phyloP scores from a whole-genome alignment of 2,888 invertebrate genomes.

The Griposia aprilina region DNA sequence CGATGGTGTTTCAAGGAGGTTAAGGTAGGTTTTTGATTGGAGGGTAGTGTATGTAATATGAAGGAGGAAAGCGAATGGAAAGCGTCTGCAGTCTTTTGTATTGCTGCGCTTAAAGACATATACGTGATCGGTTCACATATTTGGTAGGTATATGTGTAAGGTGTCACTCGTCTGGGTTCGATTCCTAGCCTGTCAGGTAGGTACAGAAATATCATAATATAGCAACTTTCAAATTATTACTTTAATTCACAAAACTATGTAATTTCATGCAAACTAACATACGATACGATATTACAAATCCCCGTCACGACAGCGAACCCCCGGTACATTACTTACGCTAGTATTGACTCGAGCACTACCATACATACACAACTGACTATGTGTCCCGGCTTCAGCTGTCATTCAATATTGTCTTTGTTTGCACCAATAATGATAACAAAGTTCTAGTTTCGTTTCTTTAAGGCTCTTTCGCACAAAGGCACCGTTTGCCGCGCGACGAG shows the following conservation, averaged over 20 bases:
- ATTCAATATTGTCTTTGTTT: too few species aligned
- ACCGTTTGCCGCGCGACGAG: too few species aligned
- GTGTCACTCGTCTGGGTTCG: constrained; percentile 16
- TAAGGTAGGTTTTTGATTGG: constrained; percentile 58
- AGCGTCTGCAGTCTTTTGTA: constrained; percentile 76
- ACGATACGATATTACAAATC: background rate
- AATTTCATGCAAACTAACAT: background rate
- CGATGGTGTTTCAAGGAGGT: constrained; percentile 38
- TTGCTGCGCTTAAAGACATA: constrained; percentile 74
- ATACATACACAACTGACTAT: too few species aligned
- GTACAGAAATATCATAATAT: too few species aligned
- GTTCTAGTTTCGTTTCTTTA: too few species aligned
- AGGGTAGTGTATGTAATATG: constrained; percentile 62
- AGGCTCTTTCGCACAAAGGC: too few species aligned
- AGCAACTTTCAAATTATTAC: too few species aligned
- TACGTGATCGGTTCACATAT: constrained; percentile 48
- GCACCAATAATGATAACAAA: too few species aligned
- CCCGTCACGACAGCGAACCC: background rate
- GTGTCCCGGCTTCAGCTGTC: too few species aligned
- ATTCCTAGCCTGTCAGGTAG: background rate
- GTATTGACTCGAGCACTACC: too few species aligned
- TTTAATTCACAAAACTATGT: background rate
- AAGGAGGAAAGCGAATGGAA: constrained; percentile 72
- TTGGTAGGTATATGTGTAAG: constrained; percentile 2
- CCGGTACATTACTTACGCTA: background rate